Base-by-base conservation (phyloP, 1,140 invertebrate genomes). In the Linepithema humile region DNA sequence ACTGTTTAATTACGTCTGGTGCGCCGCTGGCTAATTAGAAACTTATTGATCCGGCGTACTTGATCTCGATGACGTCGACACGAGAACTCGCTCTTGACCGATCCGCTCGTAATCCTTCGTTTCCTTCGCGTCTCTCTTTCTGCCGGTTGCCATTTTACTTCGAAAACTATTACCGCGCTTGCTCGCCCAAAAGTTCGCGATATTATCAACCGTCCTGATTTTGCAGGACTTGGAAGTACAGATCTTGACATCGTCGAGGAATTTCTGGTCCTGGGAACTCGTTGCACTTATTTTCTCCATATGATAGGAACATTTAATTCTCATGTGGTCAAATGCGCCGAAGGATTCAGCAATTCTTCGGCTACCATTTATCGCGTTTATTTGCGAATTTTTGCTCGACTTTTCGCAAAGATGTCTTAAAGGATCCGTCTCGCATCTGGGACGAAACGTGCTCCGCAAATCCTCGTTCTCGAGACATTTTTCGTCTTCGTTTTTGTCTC, bases 161-260 rank as follows among this genome's bases (percentile, higher is more conserved):
- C 90, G 91, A 50, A 93, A 92, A 62, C 91, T 92, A 43, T 78
- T 85, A 4, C 88, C 85, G 0, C 91, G 87, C 10, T 55, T 82
- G 29, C 82, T 91, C 20, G 75, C 85, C 92, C 89, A 92, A 45
- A 92, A 91, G 15, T 85, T 92, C 10, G 90, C 59, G 15, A 92
- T 82, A 73, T 92, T 93, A 26, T 93, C 92, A 20, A 92, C 90
- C 0, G 90, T 91, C 20, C 85, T 87, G 20, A 83, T 80, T 43
- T 69, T 85, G 29, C 86, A 86, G 6, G 88, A 87, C 72, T 90
- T 93, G 0, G 83, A 83, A 5, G 78, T 53, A 48, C 73, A 82
- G 2, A 57, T 57, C 12, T 70, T 80, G 17, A 55, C 23, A 40
- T 20, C 15, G 35, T 80, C 64, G 26, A 69, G n/a, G 2, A 69